Conservation (phyloP, 2,797 vertebrate genomes). For the Channallabes apus region DNA sequence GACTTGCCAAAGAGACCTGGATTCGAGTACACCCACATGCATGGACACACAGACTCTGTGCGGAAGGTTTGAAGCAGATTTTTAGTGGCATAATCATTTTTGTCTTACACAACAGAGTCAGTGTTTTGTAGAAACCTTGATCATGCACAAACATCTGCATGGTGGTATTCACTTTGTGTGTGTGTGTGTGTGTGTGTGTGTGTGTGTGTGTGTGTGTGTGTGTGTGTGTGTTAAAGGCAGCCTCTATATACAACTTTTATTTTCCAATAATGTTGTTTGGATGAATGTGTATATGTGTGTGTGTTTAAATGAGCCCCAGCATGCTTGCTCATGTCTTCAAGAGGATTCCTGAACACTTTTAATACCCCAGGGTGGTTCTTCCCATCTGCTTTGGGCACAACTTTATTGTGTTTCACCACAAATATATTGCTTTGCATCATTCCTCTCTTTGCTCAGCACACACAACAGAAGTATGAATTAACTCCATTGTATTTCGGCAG, state of each 20-base stretch:
- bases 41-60: slow-evolving; percentile 19
- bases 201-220: slow-evolving; percentile 8
- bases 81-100: slow-evolving; percentile 36
- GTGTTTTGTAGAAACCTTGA: slow-evolving; percentile 5
- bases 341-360: slow-evolving; percentile 41
- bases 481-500: slow-evolving; percentile 1
- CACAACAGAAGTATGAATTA: slow-evolving; percentile 19
- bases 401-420: slow-evolving; percentile 52
- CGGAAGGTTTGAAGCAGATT: slow-evolving; percentile 24
- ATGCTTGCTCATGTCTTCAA: slow-evolving; percentile 64
- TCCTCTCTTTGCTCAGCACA: slow-evolving; percentile 9
- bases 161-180: background rate
- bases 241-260: background rate
- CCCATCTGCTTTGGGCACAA: slow-evolving; percentile 5
- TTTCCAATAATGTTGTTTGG: background rate
- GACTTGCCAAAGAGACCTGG: slow-evolving; percentile 25
- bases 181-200: background rate
- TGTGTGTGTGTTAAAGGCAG: background rate
- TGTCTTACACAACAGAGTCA: slow-evolving; percentile 35
- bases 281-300: background rate
- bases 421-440: slow-evolving; percentile 49
- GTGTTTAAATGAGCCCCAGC: slow-evolving; percentile 46
- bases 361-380: slow-evolving; percentile 34
- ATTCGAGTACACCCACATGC: background rate
- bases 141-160: background rate